Evolutionary conservation across 1,140 invertebrate species (phyloP).

Genomic region (Eumaeus atala): DNA sequence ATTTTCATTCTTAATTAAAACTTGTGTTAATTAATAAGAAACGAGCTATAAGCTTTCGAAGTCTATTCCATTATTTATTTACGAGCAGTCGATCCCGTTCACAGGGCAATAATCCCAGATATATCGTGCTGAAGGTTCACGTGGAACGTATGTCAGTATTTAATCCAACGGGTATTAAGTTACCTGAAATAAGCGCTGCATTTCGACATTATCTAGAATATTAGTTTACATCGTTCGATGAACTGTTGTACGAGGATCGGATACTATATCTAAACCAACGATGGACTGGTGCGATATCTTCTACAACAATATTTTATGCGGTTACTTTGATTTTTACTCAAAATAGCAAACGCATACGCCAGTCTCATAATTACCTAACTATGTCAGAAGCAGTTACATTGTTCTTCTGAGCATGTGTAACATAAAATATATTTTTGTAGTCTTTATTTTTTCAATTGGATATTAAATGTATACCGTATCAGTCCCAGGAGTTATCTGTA

Average conservation of each 20-base stretch:
- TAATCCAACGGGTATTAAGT: conserved; percentile 20
- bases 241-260: background rate
- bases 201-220: conserved; percentile 11
- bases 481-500: no score
- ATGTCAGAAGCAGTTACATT: no score
- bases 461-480: no score
- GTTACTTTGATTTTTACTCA: no score
- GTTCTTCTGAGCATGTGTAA: no score
- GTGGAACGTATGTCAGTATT: conserved; percentile 16
- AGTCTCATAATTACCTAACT: no score
- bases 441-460: no score
- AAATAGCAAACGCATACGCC: no score
- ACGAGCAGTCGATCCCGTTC: background rate
- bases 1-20: no score
- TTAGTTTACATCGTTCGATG: conserved; percentile 7
- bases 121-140: conserved; percentile 6
- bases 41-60: background rate
- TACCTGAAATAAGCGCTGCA: conserved; percentile 14
- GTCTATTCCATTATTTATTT: conserved; percentile 1
- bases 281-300: background rate
- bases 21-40: no score
- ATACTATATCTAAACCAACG: background rate
- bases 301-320: no score
- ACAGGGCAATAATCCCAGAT: conserved; percentile 5
- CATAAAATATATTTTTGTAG: no score